Evolutionary conservation across 2,113 vertebrate genomes (phyloP), one percentile per base, ranked within the genome.

Genomic region (Sinocyclocheilus anophthalmus): DNA sequence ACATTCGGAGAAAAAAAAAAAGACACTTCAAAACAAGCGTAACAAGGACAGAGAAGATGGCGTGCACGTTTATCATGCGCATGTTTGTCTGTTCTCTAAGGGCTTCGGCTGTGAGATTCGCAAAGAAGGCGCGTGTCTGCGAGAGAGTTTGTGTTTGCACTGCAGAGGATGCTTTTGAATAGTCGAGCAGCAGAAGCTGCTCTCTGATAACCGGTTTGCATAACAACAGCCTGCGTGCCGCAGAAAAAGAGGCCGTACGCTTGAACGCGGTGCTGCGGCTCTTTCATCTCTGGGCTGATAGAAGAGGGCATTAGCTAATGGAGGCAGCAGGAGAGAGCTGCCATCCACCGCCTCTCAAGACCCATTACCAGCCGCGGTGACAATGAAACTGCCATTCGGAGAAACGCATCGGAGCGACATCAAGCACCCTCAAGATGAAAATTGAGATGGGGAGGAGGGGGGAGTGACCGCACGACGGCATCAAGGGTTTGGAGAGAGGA

Each of bases 231-330:
- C 69, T 59, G 88, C 69, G 42, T 80, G 67, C 75, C 42, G 8
- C 42, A 42, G 42, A 42, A 42, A 42, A 42, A 42, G 42, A 42
- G 42, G 42, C 42, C 87, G 69, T 11, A 72, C 48, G 80, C 85
- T 53, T 84, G 83, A 86, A 87, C 84, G 87, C 67, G 24, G 67
- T 33, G 37, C 48, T 48, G 76, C 67, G 18, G 73, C 81, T 89
- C 90, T 92, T 91, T 92, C 89, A 92, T 92, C 92, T 92, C 63
- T 39, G 88, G 86, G 81, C 89, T 86, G 88, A 86, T 90, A 94
- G 89, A 93, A 94, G 93, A 93, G 90, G 92, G 91, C 94, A 94
- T 95, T 94, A 94, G 93, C 93, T 95, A 95, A 95, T 95, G 94
- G 94, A 95, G 85, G 88, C 88, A 89, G 91, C 87, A 80, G 70